Base-by-base conservation (phyloP, 2,888 invertebrate species). In the Lycocerus yunnanus region DNA sequence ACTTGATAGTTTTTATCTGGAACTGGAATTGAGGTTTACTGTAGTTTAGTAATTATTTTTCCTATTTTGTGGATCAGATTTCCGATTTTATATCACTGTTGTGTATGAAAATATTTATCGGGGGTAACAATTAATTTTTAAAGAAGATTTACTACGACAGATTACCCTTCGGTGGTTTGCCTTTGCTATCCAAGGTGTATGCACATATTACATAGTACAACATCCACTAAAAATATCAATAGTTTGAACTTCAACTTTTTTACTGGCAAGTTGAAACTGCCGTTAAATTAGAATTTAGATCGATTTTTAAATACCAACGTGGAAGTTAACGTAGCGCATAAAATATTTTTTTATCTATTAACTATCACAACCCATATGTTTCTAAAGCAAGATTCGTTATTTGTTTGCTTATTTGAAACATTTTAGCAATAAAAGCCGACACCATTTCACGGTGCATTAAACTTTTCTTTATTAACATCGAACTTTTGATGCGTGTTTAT, bases 401-500 rank as follows among this genome's bases (percentile, higher is more conserved):
- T 43, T 43, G 43, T 43, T 43, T 43, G 43, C n/a, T 43, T 15
- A 20, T 63, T 18, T n/a, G n/a, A 63, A 63, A 63, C 20, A 63
- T 60, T 60, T 15, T 60, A 60, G 60, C 16, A 60, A 18, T 63
- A 18, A 16, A 63, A 63, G 14, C 61, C 18, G 18, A 18, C 20
- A 63, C 61, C 16, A 63, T 63, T n/a, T 60, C 16, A 60, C 60
- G 16, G 16, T 60, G 60, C 20, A 63, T 63, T 63, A 20, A 63
- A 63, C 20, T 63, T 15, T 63, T 63, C 61, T 18, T 63, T 15
- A 63, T 16, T n/a, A 15, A 63, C 61, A 63, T 63, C n/a, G 43
- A 63, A 63, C 16, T 20, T 63, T 63, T 63, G 61, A 63, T 63
- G 61, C 61, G 16, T 63, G 61, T 63, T 63, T 63, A 63, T 63